Evolutionary conservation across 2,113 vertebrate genomes (phyloP).

Genomic region (Bos indicus): DNA sequence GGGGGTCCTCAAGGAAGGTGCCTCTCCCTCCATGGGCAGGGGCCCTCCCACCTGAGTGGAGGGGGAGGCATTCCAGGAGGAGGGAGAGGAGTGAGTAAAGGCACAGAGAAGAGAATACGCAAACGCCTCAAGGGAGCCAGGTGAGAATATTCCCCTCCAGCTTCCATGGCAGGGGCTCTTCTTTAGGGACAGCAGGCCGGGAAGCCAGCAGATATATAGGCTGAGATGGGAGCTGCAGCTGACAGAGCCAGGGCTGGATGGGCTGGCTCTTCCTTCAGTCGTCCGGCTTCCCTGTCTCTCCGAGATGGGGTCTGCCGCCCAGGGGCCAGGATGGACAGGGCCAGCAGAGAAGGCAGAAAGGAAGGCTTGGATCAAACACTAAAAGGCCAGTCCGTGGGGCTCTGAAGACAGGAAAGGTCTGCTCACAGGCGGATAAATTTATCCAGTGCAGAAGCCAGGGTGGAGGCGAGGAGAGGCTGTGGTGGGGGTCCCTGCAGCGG

Average conservation of each 20-base stretch:
- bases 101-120: background rate
- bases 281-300: rapidly evolving
- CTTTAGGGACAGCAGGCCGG: background rate
- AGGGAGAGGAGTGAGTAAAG: rapidly evolving
- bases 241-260: background rate
- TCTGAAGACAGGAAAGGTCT: rapidly evolving
- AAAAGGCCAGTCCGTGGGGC: rapidly evolving
- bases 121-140: rapidly evolving
- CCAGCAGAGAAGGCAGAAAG: background rate
- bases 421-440: background rate
- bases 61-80: background rate
- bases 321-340: no score
- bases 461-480: background rate
- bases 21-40: rapidly evolving
- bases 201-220: background rate
- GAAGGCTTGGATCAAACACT: background rate
- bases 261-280: background rate
- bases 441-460: background rate
- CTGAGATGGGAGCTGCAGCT: rapidly evolving
- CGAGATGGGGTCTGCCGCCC: background rate
- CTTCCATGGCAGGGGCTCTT: background rate
- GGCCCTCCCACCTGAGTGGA: background rate
- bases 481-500: rapidly evolving
- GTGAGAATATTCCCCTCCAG: rapidly evolving
- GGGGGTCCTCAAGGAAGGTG: background rate